Conservation (phyloP, 1,140 invertebrate genomes). For the Dufourea novaeangliae region DNA sequence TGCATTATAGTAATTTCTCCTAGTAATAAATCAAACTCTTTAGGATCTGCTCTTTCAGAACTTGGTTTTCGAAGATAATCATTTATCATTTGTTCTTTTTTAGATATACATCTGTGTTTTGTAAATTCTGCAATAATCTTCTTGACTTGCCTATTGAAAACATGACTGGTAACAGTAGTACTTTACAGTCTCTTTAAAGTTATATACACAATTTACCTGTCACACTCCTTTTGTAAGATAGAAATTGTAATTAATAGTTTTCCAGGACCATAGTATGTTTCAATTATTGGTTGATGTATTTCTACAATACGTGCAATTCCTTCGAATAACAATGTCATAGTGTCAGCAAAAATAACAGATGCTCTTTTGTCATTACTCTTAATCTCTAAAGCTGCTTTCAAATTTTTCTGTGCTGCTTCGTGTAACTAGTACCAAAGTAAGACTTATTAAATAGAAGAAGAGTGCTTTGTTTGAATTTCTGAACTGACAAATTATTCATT, state of each 20-base stretch:
- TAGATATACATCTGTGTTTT: constrained; percentile 87
- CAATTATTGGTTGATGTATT: constrained; percentile 95
- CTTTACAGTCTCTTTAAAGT: not conserved
- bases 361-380: constrained; percentile 87
- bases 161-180: constrained; percentile 25
- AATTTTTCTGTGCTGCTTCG: constrained; percentile 88
- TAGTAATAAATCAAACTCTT: constrained; percentile 93
- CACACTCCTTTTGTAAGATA: constrained; percentile 93
- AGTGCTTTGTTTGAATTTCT: too few species aligned
- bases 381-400: constrained; percentile 85
- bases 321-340: constrained; percentile 93
- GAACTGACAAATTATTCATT: too few species aligned
- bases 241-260: constrained; percentile 87
- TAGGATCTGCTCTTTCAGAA: constrained; percentile 88
- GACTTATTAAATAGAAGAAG: too few species aligned
- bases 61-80: constrained; percentile 82
- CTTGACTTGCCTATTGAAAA: constrained; percentile 74
- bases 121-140: constrained; percentile 90
- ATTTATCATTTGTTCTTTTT: constrained; percentile 85
- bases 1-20: constrained; percentile 96
- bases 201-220: constrained; percentile 82
- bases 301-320: constrained; percentile 94
- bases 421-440: constrained; percentile 82
- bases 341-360: constrained; percentile 91
- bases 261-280: constrained; percentile 96